Conservation (phyloP, 2,888 invertebrate species). For the Nymphalis urticae region DNA sequence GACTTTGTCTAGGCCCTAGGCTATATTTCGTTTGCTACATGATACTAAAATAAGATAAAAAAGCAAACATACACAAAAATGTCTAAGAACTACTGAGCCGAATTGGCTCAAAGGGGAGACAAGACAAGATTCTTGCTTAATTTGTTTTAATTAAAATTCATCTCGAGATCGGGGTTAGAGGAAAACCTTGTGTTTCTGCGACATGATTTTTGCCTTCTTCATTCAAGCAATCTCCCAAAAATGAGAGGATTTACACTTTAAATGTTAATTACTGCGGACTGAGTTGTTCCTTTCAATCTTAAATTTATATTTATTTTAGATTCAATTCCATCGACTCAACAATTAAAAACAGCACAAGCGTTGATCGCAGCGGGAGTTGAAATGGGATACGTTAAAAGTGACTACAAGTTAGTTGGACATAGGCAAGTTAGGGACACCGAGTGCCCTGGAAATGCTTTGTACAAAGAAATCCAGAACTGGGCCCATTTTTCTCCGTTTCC, state of each 20-base stretch:
- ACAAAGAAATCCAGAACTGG: constrained; percentile 83
- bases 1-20: no score
- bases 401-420: constrained; percentile 84
- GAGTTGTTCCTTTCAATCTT: neutral
- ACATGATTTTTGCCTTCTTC: no score
- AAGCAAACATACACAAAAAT: no score
- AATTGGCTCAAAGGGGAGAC: no score
- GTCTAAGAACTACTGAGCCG: neutral
- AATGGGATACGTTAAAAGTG: constrained; percentile 80
- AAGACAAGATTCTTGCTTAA: no score
- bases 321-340: constrained; percentile 81
- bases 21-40: no score
- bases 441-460: constrained; percentile 84
- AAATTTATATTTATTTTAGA: constrained; percentile 25
- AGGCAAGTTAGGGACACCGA: constrained; percentile 74
- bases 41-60: no score
- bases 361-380: constrained; percentile 83
- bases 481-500: constrained; percentile 71
- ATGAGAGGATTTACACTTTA: neutral
- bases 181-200: no score
- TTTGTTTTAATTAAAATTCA: no score
- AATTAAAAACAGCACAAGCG: constrained; percentile 80
- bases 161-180: no score
- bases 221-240: no score
- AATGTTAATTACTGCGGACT: neutral